Percentiles rank a stretch among this genome's conserved stretches.
phyloP scores from a whole-genome alignment of 2,113 vertebrate genomes.

The Electrona antarctica region DNA sequence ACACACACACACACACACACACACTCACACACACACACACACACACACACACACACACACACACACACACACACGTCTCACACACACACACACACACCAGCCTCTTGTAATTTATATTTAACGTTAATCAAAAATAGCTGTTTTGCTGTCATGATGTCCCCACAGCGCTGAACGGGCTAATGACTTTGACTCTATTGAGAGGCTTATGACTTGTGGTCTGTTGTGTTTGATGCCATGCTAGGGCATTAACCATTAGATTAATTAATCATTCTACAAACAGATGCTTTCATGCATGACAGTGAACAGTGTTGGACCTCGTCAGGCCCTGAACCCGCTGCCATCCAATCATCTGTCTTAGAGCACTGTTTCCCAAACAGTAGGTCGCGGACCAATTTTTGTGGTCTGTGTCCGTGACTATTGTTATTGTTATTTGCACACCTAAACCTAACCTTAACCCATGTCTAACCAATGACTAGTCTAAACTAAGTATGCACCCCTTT shows the following conservation, averaged over 20 bases:
- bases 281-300: slow-evolving; percentile 22
- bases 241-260: slow-evolving; percentile 44
- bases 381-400: too few relatives aligned
- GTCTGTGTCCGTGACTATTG: too few relatives aligned
- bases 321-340: slow-evolving; percentile 2
- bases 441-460: too few relatives aligned
- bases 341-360: background rate
- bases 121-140: slow-evolving; percentile 35
- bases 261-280: slow-evolving; percentile 57
- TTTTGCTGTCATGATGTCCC: slow-evolving; percentile 10
- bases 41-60: background rate
- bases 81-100: slow-evolving; percentile 16
- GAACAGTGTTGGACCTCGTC: slow-evolving; percentile 22
- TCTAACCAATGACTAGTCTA: too few relatives aligned
- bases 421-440: too few relatives aligned
- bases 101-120: slow-evolving; percentile 48
- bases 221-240: slow-evolving; percentile 37
- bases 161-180: slow-evolving; percentile 28
- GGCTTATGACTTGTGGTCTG: slow-evolving; percentile 28
- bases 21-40: background rate
- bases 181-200: slow-evolving; percentile 37
- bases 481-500: too few relatives aligned
- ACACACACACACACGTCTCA: background rate
- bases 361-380: too few relatives aligned
- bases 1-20: background rate